Evolutionary conservation across 2,888 invertebrate species (phyloP).

Genomic region (Chaetogeoica ovagalla): DNA sequence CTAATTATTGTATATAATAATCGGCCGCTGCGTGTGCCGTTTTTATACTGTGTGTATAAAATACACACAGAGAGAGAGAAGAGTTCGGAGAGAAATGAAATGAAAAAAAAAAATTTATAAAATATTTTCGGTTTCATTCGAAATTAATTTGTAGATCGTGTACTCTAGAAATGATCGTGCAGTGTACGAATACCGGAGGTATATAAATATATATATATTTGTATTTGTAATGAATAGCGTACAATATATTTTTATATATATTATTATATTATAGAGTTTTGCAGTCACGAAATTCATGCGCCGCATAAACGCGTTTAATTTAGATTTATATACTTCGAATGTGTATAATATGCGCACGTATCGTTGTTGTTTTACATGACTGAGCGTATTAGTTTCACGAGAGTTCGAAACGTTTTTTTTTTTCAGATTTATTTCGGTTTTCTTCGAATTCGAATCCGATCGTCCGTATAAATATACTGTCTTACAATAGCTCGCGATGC

Average conservation of each 20-base stretch:
- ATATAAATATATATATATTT: neutral
- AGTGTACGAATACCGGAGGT: neutral
- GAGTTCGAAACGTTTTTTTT: no score
- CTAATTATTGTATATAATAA: no score
- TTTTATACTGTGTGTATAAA: neutral
- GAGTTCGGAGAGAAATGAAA: neutral
- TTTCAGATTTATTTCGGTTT: no score
- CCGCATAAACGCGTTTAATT: constrained; percentile 12
- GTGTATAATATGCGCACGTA: no score
- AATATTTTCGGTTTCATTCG: constrained; percentile 33
- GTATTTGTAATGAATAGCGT: neutral
- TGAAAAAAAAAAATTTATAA: neutral
- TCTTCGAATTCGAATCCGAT: no score
- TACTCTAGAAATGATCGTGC: neutral
- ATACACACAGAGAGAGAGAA: neutral
- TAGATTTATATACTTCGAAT: neutral
- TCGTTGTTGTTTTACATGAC: no score
- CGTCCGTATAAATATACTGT: no score
- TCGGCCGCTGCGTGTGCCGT: no score
- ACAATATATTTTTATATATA: neutral
- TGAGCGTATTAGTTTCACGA: no score
- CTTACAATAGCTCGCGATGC: no score
- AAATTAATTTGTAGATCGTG: constrained; percentile 43
- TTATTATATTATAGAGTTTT: neutral
- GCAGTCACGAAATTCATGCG: constrained; percentile 25